A percentile compares a stretch with the other conserved stretches of the same genome.
phyloP scores from a whole-genome alignment of 2,113 vertebrate species.

The Macroglossus sobrinus region DNA sequence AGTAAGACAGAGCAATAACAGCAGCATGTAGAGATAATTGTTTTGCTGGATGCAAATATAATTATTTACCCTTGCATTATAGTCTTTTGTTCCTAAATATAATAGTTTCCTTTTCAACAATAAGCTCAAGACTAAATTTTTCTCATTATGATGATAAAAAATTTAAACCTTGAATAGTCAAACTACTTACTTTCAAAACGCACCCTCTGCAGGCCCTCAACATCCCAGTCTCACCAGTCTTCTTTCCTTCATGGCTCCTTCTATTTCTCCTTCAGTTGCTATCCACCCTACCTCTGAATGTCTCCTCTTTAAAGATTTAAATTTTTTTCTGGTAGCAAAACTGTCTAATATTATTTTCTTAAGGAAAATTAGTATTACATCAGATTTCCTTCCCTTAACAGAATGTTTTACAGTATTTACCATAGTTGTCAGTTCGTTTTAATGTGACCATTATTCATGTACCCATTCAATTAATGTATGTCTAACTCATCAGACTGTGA shows the following conservation, averaged over 20 bases:
- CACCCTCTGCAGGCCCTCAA: accelerated
- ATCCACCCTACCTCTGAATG: not conserved
- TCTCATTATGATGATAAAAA: not conserved
- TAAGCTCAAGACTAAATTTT: not conserved
- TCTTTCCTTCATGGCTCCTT: not conserved
- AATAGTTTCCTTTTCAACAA: not conserved
- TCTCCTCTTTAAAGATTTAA: not conserved
- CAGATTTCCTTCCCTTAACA: not conserved
- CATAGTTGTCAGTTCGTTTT: not conserved
- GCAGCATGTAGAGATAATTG: not conserved
- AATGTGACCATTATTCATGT: not conserved
- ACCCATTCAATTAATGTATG: not conserved
- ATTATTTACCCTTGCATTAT: not conserved
- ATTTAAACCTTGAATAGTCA: not conserved
- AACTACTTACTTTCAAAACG: not conserved
- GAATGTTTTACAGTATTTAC: not conserved
- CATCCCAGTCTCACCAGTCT: accelerated
- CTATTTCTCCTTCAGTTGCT: not conserved
- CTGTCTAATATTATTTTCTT: not conserved
- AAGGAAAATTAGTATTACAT: not conserved
- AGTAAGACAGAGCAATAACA: not conserved
- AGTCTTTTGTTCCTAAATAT: not conserved
- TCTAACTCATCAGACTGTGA: not conserved
- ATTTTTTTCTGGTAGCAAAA: not conserved
- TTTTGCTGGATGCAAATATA: not conserved